Percentiles rank a stretch among this genome's conserved stretches.
These are phyloP conservation scores for Drosophila cardini DNA, from an alignment of 1,140 invertebrate species.

Conservation along the genomic window DNA sequence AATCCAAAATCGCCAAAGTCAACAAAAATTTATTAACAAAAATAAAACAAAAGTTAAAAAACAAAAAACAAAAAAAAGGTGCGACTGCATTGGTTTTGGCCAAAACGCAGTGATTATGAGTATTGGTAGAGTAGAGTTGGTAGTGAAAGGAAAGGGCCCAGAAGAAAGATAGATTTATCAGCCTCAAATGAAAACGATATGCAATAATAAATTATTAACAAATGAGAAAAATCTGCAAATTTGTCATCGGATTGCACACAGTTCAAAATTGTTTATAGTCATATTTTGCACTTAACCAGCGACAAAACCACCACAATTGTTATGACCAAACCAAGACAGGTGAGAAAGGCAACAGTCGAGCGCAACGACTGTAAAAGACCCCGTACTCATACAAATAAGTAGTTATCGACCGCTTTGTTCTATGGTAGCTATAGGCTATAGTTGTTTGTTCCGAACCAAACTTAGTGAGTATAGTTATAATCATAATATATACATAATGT, in stretches of 20 bases:
- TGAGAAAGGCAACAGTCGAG: no score
- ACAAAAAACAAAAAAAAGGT: conserved; percentile 22
- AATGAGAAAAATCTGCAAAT: conserved; percentile 32
- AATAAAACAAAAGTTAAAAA: conserved; percentile 14
- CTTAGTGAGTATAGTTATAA: no score
- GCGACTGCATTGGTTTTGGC: not conserved
- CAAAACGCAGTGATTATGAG: conserved; percentile 36
- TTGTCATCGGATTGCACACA: conserved; percentile 45
- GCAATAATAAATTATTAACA: conserved; percentile 38
- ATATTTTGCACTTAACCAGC: conserved; percentile 38
- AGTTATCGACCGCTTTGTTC: no score
- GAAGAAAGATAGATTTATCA: not conserved
- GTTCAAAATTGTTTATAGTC: conserved; percentile 33
- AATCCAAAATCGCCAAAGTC: conserved; percentile 57
- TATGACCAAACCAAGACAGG: not conserved
- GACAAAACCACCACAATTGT: conserved; percentile 8
- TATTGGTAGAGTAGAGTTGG: conserved; percentile 32
- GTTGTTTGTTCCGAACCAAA: no score
- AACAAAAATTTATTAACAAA: conserved; percentile 42
- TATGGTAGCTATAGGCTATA: no score
- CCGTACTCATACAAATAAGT: no score
- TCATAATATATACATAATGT: no score
- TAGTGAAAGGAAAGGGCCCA: conserved; percentile 14
- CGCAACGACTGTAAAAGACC: no score
- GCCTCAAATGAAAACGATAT: conserved; percentile 37